Evolutionary conservation across 92 coral and sea anemone genomes (phyloP), one percentile per base, ranked within the genome.

Genomic region (Pocillopora grandis): DNA sequence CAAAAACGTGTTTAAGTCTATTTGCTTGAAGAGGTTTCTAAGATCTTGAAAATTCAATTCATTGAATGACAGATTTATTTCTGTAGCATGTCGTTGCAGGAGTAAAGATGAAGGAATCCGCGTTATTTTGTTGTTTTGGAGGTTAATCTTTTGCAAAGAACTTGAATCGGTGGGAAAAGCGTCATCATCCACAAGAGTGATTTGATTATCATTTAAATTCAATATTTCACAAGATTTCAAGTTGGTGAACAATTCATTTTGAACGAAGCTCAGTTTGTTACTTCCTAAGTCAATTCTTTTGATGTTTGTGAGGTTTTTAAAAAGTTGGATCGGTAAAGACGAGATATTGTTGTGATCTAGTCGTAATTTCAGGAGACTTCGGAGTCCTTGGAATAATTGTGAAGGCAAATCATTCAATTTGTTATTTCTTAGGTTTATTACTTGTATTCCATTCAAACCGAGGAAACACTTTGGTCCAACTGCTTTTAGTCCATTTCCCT

Each of bases 321-420:
- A 92, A 17, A 83, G 79, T 27, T 78, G 72, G 12, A 60, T 76
- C 17, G 87, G 74, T 2, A 94, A n/a, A 37, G 18, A 31, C 49
- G 95, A 42, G 55, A 94, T 80, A 33, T 85, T 88, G 82, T 94
- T 93, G 63, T 86, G 27, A 9, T 88, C 61, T 13, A 93, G 80
- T 17, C 80, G 80, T 37, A 93, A 35, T 21, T 84, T 72, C 1
- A 90, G 42, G 59, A 93, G 67, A 9, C 31, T 58, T 20, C 67
- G 21, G 9, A 66, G 83, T 35, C 83, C 76, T 57, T 56, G 76
- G 59, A 84, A 84, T 36, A 84, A 11, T 27, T 75, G 21, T 33
- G 52, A 60, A 0, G 83, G 88, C 49, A 84, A 70, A 9, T 20
- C 23, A 33, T 16, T 5, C 59, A 84, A 58, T 13, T 60, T 76